Evolutionary conservation across 2,888 invertebrate genomes (phyloP).

Genomic region (Morinoia aosen): DNA sequence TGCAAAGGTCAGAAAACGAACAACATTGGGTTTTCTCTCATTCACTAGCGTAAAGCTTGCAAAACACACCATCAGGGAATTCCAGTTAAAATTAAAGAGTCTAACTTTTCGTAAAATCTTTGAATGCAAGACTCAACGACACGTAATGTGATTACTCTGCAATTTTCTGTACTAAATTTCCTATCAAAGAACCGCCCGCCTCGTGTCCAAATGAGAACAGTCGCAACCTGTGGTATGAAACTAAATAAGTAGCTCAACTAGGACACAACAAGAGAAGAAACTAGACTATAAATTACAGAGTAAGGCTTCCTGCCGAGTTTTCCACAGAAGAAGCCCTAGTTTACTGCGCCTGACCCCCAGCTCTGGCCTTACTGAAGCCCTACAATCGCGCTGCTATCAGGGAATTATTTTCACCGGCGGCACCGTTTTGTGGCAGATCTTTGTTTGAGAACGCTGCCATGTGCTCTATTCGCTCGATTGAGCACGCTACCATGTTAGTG

Average conservation of each 20-base stretch:
- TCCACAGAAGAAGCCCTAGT: background rate
- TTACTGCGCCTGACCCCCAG: background rate
- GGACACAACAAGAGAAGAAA: background rate
- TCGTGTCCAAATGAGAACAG: background rate
- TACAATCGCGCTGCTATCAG: background rate
- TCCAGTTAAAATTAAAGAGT: background rate
- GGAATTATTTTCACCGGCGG: background rate
- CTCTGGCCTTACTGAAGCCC: background rate
- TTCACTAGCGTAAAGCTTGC: background rate
- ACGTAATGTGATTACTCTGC: background rate
- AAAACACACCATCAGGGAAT: background rate
- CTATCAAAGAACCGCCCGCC: background rate
- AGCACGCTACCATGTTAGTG: background rate
- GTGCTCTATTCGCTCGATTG: background rate
- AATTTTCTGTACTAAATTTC: background rate
- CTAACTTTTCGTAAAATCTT: background rate
- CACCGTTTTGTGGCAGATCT: background rate
- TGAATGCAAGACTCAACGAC: background rate
- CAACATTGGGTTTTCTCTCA: background rate
- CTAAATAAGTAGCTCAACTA: background rate
- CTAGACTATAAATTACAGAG: background rate
- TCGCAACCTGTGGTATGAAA: background rate
- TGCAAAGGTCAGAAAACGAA: background rate
- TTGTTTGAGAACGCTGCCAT: background rate
- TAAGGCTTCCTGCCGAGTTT: background rate